Conservation (phyloP, 2,113 vertebrate genomes). For the Malurus melanocephalus region DNA sequence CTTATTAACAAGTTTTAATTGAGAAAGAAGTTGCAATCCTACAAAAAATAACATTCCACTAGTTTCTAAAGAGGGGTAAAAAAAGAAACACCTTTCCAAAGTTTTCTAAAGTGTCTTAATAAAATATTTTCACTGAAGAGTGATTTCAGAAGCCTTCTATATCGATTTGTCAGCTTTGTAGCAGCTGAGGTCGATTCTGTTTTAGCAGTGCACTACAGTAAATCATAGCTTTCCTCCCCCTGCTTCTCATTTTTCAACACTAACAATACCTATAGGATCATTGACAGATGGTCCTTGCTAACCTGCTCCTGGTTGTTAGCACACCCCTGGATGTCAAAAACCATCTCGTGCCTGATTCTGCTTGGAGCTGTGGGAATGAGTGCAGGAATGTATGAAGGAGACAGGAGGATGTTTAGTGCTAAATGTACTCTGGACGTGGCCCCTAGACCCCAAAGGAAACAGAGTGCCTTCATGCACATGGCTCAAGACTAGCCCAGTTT, state of each 20-base stretch:
- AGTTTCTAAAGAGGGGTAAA: background rate
- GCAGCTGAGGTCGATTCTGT: background rate
- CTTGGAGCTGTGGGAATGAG: background rate
- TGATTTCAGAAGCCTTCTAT: background rate
- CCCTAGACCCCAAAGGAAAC: background rate
- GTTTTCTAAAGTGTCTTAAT: background rate
- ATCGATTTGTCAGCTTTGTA: background rate
- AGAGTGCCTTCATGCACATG: background rate
- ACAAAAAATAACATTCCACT: background rate
- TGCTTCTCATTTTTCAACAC: background rate
- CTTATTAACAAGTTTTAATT: background rate
- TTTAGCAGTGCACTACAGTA: background rate
- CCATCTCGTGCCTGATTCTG: background rate
- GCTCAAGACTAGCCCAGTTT: background rate
- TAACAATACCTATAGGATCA: background rate
- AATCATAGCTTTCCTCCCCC: background rate
- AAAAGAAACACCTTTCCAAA: background rate
- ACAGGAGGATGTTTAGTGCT: background rate
- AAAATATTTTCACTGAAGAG: background rate
- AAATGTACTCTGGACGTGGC: background rate
- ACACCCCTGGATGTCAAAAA: background rate
- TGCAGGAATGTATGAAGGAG: background rate
- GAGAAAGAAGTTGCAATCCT: background rate
- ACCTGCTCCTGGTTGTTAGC: background rate
- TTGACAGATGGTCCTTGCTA: background rate